Evolutionary conservation across 2,797 vertebrate species (phyloP).

Genomic region (Ceryle rudis): DNA sequence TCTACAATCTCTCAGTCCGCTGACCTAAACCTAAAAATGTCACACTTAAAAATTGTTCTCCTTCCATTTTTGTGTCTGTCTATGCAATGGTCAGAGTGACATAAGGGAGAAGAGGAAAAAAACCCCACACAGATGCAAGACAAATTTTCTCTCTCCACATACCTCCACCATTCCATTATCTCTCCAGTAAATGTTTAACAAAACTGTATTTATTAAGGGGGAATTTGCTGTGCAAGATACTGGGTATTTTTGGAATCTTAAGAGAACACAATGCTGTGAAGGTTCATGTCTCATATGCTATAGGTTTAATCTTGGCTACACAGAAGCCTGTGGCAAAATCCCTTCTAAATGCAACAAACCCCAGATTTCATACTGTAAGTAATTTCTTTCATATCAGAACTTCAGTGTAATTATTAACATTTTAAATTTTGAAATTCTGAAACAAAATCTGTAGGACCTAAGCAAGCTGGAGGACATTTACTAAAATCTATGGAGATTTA

Average conservation of each 20-base stretch:
- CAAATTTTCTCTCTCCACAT: not conserved
- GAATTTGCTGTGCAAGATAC: not conserved
- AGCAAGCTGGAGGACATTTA: not conserved
- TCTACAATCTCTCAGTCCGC: not conserved
- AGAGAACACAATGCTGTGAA: not conserved
- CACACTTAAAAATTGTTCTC: not conserved
- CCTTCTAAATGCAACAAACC: not conserved
- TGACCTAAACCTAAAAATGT: not conserved
- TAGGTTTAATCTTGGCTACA: not conserved
- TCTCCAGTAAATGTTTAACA: not conserved
- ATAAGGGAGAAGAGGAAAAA: not conserved
- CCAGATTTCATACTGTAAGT: not conserved
- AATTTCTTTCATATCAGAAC: not conserved
- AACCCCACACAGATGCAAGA: accelerated
- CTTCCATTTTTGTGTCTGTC: not conserved
- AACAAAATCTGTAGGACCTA: not conserved
- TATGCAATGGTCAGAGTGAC: not conserved
- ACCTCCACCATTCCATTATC: not conserved
- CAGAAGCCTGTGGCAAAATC: not conserved
- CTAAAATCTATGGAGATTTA: not conserved
- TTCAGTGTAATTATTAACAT: not conserved
- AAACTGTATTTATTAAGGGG: not conserved
- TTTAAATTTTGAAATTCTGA: not conserved
- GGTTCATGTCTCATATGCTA: accelerated
- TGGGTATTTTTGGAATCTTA: not conserved